Base-by-base conservation (phyloP, 2,888 invertebrate species). In the Hyppa rectilinea region DNA sequence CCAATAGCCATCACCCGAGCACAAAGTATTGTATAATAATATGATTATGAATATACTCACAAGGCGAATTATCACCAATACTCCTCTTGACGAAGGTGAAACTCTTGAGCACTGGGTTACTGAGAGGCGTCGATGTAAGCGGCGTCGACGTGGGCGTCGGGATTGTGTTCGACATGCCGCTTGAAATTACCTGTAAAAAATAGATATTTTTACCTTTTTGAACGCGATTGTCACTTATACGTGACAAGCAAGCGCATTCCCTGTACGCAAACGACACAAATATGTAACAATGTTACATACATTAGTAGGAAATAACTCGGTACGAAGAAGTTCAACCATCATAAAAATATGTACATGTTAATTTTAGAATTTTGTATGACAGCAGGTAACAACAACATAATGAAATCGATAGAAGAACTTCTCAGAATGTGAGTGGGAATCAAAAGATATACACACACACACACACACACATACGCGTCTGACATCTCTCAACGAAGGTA, bases 11-110 rank as follows among this genome's bases (percentile, higher is more conserved):
- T n/a, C n/a, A n/a, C n/a, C n/a, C n/a, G n/a, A n/a, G n/a, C n/a
- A n/a, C n/a, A n/a, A n/a, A n/a, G n/a, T n/a, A n/a, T n/a, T n/a
- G n/a, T n/a, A n/a, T n/a, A n/a, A n/a, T n/a, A n/a, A n/a, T n/a
- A n/a, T n/a, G n/a, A n/a, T n/a, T n/a, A n/a, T n/a, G n/a, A n/a
- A n/a, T 45, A 40, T 62, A 87, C 85, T 89, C 64, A 95, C 96
- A 94, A 58, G 94, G 90, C 45, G 91, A 85, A 77, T 90, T 93
- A 73, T 95, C 95, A 4, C 90, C 90, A 29, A 91, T 89, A 56
- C 90, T 92, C 82, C 95, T 89, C 78, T 96, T 96, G 49, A 96
- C 93, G 38, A 96, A 83, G 3, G 96, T 95, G 17, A 96, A 94
- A 72, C 94, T 95, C 85, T 95, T 95, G 60, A 96, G 79, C 40